phyloP scores from a whole-genome alignment of 2,797 vertebrate species.

The Sebastolobus alascanus region DNA sequence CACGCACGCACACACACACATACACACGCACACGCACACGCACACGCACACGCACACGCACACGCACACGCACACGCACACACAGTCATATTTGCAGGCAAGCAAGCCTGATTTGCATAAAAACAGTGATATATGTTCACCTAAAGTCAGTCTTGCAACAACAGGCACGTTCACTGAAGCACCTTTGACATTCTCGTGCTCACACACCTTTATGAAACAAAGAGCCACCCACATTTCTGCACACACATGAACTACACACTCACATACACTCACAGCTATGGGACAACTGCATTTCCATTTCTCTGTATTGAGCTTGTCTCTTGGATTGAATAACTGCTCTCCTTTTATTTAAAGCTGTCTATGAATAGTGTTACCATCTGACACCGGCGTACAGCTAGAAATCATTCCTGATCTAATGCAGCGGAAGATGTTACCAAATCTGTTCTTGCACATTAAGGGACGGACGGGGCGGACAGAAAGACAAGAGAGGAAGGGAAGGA shows the following conservation, averaged over 20 bases:
- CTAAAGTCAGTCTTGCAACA: slow-evolving; percentile 40
- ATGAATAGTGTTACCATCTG: slow-evolving; percentile 65
- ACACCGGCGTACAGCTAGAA: slow-evolving; percentile 37
- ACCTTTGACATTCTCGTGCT: slow-evolving; percentile 42
- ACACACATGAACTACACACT: background rate
- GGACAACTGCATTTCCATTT: slow-evolving; percentile 28
- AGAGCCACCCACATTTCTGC: slow-evolving; percentile 29
- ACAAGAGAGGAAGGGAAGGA: slow-evolving; percentile 19
- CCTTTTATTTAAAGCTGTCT: slow-evolving; percentile 72
- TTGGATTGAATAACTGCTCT: slow-evolving; percentile 47
- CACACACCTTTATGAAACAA: slow-evolving; percentile 47
- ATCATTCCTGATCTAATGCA: slow-evolving; percentile 66
- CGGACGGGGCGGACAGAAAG: slow-evolving; percentile 4
- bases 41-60: background rate
- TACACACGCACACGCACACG: background rate
- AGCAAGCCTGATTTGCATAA: slow-evolving; percentile 52
- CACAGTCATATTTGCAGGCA: background rate
- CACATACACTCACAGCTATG: background rate
- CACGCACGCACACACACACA: slow-evolving; percentile 44
- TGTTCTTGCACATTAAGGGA: slow-evolving; percentile 46
- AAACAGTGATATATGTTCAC: slow-evolving; percentile 31
- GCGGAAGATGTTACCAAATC: slow-evolving; percentile 63
- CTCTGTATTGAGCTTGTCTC: slow-evolving; percentile 1
- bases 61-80: background rate
- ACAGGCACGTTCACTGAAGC: slow-evolving; percentile 24